Evolutionary conservation across 2,797 vertebrate species (phyloP), one percentile per base, ranked within the genome.

Genomic region (Argentina silus): DNA sequence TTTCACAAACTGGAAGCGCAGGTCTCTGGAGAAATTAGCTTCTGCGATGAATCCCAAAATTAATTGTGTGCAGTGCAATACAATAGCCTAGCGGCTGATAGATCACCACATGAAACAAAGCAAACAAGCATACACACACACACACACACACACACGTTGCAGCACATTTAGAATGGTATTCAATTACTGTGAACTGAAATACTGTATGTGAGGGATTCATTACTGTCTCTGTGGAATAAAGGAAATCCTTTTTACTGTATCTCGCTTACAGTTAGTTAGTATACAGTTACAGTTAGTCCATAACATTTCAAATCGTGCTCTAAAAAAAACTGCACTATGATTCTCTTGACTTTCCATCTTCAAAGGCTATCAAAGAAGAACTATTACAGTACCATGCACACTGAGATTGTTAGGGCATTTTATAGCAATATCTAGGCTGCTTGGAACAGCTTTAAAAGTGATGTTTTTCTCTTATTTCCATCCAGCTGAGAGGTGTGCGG

Each of bases 1-100:
- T 68, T 73, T 67, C 21, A 77, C 27, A 76, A 12, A 76, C 65
- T 68, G 68, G 69, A 78, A 23, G 69, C 36, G 43, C 8, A 72
- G 14, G 65, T 67, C 79, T 79, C 79, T 27, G 47, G 78, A 80
- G 81, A 81, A 83, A 83, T 81, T 73, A 76, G 69, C 15, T 60
- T 45, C 15, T 23, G 57, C 65, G 43, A 81, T 73, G 66, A 75
- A 76, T 76, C 59, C 66, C 65, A 36, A 60, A 77, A 77, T 85
- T 70, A 72, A 83, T 81, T 75, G 72, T 78, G 78, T 68, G 53
- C 50, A 19, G 72, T 76, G 75, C 60, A 66, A 73, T 65, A 63
- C 72, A 73, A 71, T 67, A 71, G 55, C 64, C 53, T 50, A 47
- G 61, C 27, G 56, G 67, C 61, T 75, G 76, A 77, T 72, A 69